A percentile compares a stretch with the other conserved stretches of the same genome.
Evolutionary conservation across 2,888 invertebrate species (phyloP).

Genomic region (Agrochola lychnidis): DNA sequence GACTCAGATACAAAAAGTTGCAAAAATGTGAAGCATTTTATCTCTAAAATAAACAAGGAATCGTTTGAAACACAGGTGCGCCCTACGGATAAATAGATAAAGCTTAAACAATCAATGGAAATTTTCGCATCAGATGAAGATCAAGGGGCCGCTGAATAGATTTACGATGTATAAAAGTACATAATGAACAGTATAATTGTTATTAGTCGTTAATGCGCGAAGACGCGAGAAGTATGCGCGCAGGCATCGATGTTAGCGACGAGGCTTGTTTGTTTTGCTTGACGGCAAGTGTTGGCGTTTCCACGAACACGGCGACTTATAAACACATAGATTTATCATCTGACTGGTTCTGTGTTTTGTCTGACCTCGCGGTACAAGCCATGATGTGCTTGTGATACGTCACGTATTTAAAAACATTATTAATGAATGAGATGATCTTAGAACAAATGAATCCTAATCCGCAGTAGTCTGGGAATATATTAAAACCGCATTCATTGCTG

Average conservation of each 20-base stretch:
- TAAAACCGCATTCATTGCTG: conserved; percentile 2
- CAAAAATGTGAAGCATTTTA: conserved; percentile 28
- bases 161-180: conserved; percentile 66
- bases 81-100: conserved; percentile 48
- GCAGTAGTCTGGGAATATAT: conserved; percentile 25
- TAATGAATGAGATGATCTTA: conserved; percentile 32
- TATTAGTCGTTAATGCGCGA: conserved; percentile 65
- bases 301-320: conserved; percentile 62
- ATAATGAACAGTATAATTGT: conserved; percentile 66
- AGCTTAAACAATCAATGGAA: conserved; percentile 47
- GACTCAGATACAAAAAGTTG: conserved; percentile 10
- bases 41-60: conserved; percentile 45
- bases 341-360: conserved; percentile 51
- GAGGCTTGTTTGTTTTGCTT: conserved; percentile 62
- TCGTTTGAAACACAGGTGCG: conserved; percentile 49
- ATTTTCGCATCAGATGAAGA: conserved; percentile 47
- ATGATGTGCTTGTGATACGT: conserved; percentile 25
- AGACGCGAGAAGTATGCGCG: conserved; percentile 58
- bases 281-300: conserved; percentile 63
- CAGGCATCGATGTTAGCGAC: conserved; percentile 32
- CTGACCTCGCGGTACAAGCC: conserved; percentile 47
- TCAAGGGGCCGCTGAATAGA: conserved; percentile 51
- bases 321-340: conserved; percentile 64
- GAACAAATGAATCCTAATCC: conserved; percentile 18
- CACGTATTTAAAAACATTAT: conserved; percentile 40